phyloP scores from a whole-genome alignment of 2,113 vertebrate species.

The Asarcornis scutulata region DNA sequence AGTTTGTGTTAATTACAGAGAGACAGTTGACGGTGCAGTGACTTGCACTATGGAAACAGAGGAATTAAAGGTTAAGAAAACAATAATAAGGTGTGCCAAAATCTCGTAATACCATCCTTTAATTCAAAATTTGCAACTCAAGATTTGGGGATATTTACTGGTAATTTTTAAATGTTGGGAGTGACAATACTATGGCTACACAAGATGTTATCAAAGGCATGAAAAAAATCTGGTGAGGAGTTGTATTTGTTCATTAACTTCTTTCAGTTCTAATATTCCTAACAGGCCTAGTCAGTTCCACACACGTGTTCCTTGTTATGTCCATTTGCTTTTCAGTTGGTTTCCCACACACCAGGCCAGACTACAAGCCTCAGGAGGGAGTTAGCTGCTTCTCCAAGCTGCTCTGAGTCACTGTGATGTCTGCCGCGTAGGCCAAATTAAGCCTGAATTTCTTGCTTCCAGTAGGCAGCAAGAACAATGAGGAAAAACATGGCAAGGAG shows the following conservation, averaged over 20 bases:
- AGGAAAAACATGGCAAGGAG: conserved; percentile 10
- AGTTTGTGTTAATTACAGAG: conserved; percentile 23
- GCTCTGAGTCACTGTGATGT: conserved; percentile 51
- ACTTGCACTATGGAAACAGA: not conserved
- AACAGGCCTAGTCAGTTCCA: not conserved
- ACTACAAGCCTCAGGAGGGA: conserved; percentile 18
- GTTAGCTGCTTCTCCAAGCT: conserved; percentile 35
- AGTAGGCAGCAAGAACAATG: conserved; percentile 23
- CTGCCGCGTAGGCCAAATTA: conserved; percentile 36
- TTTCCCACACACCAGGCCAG: conserved; percentile 56
- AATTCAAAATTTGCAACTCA: not conserved
- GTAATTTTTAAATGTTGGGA: not conserved
- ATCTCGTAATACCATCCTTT: not conserved
- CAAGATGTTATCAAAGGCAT: not conserved
- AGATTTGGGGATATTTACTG: not conserved
- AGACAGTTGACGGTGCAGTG: not conserved
- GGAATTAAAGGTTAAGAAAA: conserved; percentile 19
- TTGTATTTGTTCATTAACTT: not conserved
- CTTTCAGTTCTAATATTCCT: not conserved
- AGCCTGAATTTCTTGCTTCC: conserved; percentile 71
- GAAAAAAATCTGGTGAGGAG: not conserved
- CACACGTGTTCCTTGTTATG: conserved; percentile 28
- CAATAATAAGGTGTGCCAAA: not conserved
- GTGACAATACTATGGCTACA: not conserved
- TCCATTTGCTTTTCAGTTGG: conserved; percentile 23